Evolutionary conservation across 2,113 vertebrate genomes (phyloP).

Genomic region (Lonchura striata): DNA sequence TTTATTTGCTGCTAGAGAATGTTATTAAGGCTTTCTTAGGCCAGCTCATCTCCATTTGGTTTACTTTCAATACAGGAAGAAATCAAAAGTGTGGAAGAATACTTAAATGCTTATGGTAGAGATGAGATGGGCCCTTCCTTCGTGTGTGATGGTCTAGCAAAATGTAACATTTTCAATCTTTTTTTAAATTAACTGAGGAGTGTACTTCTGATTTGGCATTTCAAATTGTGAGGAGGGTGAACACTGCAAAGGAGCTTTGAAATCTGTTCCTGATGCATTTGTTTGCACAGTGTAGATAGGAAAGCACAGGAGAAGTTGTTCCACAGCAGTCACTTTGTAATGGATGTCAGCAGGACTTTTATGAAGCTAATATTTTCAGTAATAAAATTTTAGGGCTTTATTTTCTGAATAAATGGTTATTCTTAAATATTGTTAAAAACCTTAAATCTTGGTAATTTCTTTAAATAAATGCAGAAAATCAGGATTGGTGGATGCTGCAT

Average conservation of each 20-base stretch:
- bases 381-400: background rate
- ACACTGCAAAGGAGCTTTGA: background rate
- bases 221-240: background rate
- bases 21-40: background rate
- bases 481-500: background rate
- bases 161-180: background rate
- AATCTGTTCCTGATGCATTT: background rate
- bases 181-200: background rate
- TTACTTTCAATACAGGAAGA: background rate
- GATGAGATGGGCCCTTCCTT: background rate
- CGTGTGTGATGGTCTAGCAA: background rate
- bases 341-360: background rate
- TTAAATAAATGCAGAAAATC: background rate
- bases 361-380: background rate
- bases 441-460: background rate
- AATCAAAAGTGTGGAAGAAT: background rate
- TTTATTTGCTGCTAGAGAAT: background rate
- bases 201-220: background rate
- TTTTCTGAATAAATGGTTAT: background rate
- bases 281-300: background rate
- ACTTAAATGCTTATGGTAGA: background rate
- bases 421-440: background rate
- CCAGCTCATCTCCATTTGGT: background rate
- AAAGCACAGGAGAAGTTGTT: background rate
- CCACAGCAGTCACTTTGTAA: accelerated